Conservation (phyloP, 2,113 vertebrate species). For the Pachypanchax playfairii region DNA sequence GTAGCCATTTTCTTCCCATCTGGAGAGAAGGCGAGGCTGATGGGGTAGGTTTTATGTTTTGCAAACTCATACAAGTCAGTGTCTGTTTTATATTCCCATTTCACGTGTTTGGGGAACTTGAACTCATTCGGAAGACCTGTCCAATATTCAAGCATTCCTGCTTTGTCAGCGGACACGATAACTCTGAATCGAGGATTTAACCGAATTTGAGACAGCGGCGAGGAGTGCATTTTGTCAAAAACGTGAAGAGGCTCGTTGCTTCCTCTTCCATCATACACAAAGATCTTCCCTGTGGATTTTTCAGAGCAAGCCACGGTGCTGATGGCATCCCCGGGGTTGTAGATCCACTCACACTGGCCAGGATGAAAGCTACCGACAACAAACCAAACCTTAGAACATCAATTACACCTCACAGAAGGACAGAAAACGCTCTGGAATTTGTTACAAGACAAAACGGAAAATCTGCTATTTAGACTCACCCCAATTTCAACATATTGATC, state of each 20-base stretch:
- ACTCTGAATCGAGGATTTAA: constrained; percentile 89
- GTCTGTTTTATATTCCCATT: constrained; percentile 97
- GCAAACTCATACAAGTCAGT: constrained; percentile 98
- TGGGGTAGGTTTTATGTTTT: constrained; percentile 92
- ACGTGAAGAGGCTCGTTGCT: constrained; percentile 87
- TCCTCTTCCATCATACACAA: constrained; percentile 93
- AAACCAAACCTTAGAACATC: background rate
- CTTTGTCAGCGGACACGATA: constrained; percentile 93
- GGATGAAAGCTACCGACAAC: constrained; percentile 84
- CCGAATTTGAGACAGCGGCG: constrained; percentile 89
- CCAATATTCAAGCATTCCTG: constrained; percentile 98
- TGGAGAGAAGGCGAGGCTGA: constrained; percentile 89
- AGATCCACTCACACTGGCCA: constrained; percentile 95
- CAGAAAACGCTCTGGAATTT: background rate
- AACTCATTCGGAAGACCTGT: constrained; percentile 92
- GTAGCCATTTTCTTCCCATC: constrained; percentile 98
- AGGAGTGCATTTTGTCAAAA: constrained; percentile 91
- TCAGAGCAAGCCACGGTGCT: constrained; percentile 94
- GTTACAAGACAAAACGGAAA: background rate
- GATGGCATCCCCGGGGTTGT: constrained; percentile 96
- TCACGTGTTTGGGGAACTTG: constrained; percentile 89
- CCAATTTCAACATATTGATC: constrained; percentile 99
- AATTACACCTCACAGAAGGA: background rate
- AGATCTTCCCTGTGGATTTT: constrained; percentile 96
- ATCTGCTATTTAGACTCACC: constrained; percentile 78